Base-by-base conservation (phyloP, 2,113 vertebrate species). In the Gnathonemus echidnorhynchus region DNA sequence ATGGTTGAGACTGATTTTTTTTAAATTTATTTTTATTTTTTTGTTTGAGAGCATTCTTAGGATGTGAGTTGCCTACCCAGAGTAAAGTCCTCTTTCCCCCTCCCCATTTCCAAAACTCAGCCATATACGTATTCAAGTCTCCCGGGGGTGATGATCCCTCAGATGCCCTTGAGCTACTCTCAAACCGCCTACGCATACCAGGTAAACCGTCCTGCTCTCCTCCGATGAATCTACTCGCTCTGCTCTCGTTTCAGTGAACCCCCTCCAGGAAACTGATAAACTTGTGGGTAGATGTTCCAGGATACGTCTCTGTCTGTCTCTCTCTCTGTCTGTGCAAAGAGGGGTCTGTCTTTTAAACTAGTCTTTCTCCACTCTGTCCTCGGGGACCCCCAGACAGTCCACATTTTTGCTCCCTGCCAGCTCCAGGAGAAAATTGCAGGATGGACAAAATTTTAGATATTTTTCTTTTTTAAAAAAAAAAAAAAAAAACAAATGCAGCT, bases 91-190 rank as follows among this genome's bases (percentile, higher is more conserved):
- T 17, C 15, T 17, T 27, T 46, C 53, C 24, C n/a, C 27, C 27
- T 7, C 2, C 49, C 15, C 13, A 3, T 49, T 24, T 21, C 50
- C 24, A n/a, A 62, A 62, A 62, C 24, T 24, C 91, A 99, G 98
- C 93, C 97, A 0, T 99, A 97, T 70, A 92, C 96, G 0, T 98
- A 97, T 53, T 94, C 92, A 88, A 96, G 93, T 88, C 95, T 95
- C 92, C 93, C 96, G 88, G 92, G 96, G 89, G 0, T 96, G 88
- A 86, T 97, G 91, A 93, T 97, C 88, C 98, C 97, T 46, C 97
- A 97, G 90, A 95, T 97, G 94, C 97, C 97, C 50, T 9, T 97
- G 91, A 97, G 96, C 53, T 98, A 97, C 87, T 90, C 96, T n/a
- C 87, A 96, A 92, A 96, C 97, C 1, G 48, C 96, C 35, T 98